These are phyloP conservation scores for Hydrozoanthus gracilis DNA, from an alignment of 92 coral and sea anemone genomes.

Conservation along the genomic window DNA sequence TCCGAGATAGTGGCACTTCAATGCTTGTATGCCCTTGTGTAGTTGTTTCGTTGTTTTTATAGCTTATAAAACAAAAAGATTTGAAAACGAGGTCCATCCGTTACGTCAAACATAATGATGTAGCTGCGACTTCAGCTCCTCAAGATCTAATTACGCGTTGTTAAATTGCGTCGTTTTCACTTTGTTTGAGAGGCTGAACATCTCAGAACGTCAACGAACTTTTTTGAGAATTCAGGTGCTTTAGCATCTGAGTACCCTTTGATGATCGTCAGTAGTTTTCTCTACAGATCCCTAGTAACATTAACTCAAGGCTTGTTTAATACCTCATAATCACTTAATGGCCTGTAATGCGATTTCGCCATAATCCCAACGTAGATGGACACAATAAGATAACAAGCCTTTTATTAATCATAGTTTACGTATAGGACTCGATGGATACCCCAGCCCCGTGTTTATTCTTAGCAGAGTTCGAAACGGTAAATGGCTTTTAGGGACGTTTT, in stretches of 20 bases:
- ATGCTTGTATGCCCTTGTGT: not conserved
- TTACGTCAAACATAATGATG: not conserved
- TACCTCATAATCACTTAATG: not conserved
- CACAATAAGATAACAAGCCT: too few species aligned
- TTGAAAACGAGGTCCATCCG: not conserved
- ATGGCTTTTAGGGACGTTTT: not conserved
- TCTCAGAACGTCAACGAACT: not conserved
- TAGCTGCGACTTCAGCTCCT: not conserved
- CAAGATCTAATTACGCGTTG: not conserved
- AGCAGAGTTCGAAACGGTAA: too few species aligned
- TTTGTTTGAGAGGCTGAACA: not conserved
- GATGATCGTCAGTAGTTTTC: not conserved
- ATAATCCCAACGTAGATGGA: too few species aligned
- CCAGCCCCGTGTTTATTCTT: too few species aligned
- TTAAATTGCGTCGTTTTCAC: not conserved
- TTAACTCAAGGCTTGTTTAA: not conserved
- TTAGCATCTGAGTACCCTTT: too few species aligned
- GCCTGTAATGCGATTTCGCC: not conserved
- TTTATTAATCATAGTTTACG: not conserved
- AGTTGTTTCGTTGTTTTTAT: not conserved
- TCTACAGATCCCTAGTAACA: too few species aligned
- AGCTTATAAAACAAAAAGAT: too few species aligned
- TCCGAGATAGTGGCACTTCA: not conserved
- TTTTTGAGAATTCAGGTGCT: not conserved
- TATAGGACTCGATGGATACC: too few species aligned